These are phyloP conservation scores for Ptychodera flava DNA, from an alignment of 35 echinoderm and acorn worm species.

Conservation along the genomic window DNA sequence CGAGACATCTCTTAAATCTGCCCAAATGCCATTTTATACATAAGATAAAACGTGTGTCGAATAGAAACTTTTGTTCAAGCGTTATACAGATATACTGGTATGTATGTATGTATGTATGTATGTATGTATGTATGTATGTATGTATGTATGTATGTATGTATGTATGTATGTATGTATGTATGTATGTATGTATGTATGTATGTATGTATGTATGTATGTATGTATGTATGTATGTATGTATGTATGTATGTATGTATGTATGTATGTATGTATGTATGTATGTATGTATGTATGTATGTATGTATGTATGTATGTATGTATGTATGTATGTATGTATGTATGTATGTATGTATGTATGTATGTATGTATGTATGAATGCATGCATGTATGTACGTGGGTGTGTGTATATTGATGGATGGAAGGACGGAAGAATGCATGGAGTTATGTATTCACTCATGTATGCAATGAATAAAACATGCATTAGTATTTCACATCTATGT, in stretches of 20 bases:
- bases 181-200: not conserved
- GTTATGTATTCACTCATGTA: too few relatives aligned
- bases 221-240: not conserved
- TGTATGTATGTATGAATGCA: not conserved
- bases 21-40: too few relatives aligned
- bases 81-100: too few relatives aligned
- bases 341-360: slow-evolving; percentile 2
- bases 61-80: too few relatives aligned
- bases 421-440: too few relatives aligned
- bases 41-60: too few relatives aligned
- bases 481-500: too few relatives aligned
- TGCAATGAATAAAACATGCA: too few relatives aligned
- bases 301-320: not conserved
- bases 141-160: not conserved
- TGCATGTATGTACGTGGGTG: not conserved
- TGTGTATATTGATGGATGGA: not conserved
- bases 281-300: not conserved
- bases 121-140: not conserved
- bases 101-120: not conserved
- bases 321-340: not conserved
- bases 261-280: slow-evolving; percentile 2
- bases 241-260: not conserved
- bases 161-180: not conserved
- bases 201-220: not conserved
- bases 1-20: too few relatives aligned